Evolutionary conservation across 1,140 invertebrate genomes (phyloP), one percentile per base, ranked within the genome.

Genomic region (Ylistrum balloti): DNA sequence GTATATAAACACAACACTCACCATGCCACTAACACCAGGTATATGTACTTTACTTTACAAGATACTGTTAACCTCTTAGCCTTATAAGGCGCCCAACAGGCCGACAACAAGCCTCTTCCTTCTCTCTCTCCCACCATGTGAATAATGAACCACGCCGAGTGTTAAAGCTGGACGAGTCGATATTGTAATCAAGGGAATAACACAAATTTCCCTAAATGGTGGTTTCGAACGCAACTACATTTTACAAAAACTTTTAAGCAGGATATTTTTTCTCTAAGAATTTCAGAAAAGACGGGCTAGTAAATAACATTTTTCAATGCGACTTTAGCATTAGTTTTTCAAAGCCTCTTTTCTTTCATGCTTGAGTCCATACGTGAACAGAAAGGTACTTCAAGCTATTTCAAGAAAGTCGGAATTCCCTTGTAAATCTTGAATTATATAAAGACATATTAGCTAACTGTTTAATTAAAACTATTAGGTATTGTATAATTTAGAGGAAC

Each of bases 21-120:
- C 45, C 45, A 48, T 20, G 22, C 22, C 45, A 48, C 45, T 48
- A 5, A 74, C 7, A 74, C 56, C 22, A 74, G 56, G 56, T 74
- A 74, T 11, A 28, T 74, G 56, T 74, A 74, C 20, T 74, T 28
- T 48, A 48, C 20, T 48, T 20, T 74, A 74, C 56, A 74, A 28
- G 22, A n/a, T 9, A 74, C 56, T 28, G 56, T 74, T 74, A 74
- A 74, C 56, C 56, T 74, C 22, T 74, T n/a, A 74, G 56, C 56
- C 56, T 74, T 74, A 28, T 74, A 74, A 74, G 56, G 56, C 56
- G 56, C 56, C 56, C 56, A 28, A 74, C 22, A 74, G 56, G 22
- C 56, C 56, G 56, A 74, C 56, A 74, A 74, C 45, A 56, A 17
- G 9, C 22, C n/a, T n/a, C n/a, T n/a, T n/a, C 20, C 45, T 56